Percentiles rank a stretch among this genome's conserved stretches.
phyloP scores from a whole-genome alignment of 2,113 vertebrate genomes.

The Psilopsiagon aymara region DNA sequence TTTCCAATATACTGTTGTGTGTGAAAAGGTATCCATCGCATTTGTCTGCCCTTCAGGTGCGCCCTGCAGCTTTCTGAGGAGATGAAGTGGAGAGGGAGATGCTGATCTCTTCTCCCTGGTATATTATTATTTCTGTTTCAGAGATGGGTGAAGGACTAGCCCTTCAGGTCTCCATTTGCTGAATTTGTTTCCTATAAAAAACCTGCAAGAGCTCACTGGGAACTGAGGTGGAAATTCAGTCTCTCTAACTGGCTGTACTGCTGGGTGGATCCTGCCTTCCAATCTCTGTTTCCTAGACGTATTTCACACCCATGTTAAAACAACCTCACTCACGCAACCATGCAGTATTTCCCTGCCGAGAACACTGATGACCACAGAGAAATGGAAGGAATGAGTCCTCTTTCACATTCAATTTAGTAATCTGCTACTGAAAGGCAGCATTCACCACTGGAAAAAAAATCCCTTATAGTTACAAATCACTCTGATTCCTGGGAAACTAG shows the following conservation, averaged over 20 bases:
- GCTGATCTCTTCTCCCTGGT: background rate
- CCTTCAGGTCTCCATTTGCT: background rate
- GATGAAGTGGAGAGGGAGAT: background rate
- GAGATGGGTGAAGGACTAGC: background rate
- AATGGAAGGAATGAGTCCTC: slow-evolving; percentile 22
- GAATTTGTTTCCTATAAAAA: background rate
- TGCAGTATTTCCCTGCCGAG: background rate
- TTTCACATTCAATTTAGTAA: background rate
- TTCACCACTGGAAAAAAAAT: background rate
- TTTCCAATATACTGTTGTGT: background rate
- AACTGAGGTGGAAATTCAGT: background rate
- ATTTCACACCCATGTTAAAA: background rate
- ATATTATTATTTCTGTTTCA: background rate
- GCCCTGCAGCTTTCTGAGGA: background rate
- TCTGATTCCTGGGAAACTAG: background rate
- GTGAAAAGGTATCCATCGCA: background rate
- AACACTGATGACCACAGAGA: background rate
- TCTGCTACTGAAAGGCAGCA: background rate
- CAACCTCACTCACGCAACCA: background rate
- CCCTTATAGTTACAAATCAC: background rate
- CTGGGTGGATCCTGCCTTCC: background rate
- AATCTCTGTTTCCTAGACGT: background rate
- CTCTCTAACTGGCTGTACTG: background rate
- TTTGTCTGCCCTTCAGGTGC: background rate
- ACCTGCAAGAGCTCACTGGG: background rate